These are phyloP conservation scores for Melipona quadrifasciata DNA, from an alignment of 1,140 invertebrate species.

Conservation along the genomic window DNA sequence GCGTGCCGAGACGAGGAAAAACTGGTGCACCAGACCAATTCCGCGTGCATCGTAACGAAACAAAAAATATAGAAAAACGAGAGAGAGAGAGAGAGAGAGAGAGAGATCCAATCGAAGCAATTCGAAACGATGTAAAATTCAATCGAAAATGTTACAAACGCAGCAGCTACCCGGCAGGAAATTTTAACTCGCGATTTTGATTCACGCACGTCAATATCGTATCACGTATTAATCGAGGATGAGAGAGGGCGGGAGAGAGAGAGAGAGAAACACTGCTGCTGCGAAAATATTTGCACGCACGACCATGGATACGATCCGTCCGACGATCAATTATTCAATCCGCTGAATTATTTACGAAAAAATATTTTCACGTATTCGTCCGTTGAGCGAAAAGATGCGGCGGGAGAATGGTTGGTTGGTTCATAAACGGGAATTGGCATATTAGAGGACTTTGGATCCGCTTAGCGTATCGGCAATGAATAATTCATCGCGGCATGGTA, in stretches of 20 bases:
- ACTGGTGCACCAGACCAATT: not conserved
- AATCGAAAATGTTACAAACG: slow-evolving; percentile 63
- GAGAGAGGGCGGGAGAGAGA: not conserved
- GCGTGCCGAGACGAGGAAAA: not conserved
- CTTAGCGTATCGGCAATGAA: slow-evolving; percentile 43
- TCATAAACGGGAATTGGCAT: not conserved
- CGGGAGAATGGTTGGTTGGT: not conserved
- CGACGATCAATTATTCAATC: not conserved
- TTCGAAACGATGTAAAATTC: slow-evolving; percentile 32
- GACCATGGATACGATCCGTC: not conserved
- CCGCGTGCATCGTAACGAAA: not conserved
- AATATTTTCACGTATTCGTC: slow-evolving; percentile 1
- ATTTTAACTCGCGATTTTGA: slow-evolving; percentile 48
- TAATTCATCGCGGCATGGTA: slow-evolving; percentile 34
- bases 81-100: not conserved
- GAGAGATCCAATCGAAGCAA: not conserved
- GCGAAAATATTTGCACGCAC: slow-evolving; percentile 24
- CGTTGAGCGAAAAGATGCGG: not conserved
- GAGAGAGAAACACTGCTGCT: not conserved
- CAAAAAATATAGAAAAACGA: not conserved
- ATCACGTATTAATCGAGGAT: slow-evolving; percentile 38
- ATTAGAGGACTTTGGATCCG: slow-evolving; percentile 19
- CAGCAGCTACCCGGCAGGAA: not conserved
- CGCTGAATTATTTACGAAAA: slow-evolving; percentile 5
- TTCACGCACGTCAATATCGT: slow-evolving; percentile 39